Conservation (phyloP, 2,888 invertebrate species). For the Falcaria lacertinaria region DNA sequence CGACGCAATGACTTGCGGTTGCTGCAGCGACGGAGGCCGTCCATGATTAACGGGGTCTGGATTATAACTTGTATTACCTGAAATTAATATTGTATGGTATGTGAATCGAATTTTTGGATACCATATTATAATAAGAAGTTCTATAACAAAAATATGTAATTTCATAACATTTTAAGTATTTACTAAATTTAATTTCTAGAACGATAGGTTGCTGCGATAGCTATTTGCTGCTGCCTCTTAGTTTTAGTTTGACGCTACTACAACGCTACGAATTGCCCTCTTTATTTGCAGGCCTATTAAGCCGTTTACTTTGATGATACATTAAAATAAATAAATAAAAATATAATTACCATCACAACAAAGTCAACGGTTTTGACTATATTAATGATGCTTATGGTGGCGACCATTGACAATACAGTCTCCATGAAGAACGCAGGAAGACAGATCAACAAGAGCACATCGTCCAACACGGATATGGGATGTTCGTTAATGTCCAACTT, state of each 20-base stretch:
- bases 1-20: conserved; percentile 81
- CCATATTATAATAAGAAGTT: too few relatives aligned
- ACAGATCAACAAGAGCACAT: conserved; percentile 84
- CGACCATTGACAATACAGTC: conserved; percentile 83
- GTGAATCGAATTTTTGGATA: conserved; percentile 1
- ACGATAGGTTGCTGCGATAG: too few relatives aligned
- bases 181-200: too few relatives aligned
- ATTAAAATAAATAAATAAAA: not conserved
- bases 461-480: conserved; percentile 83
- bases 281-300: too few relatives aligned
- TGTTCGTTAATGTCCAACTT: conserved; percentile 83
- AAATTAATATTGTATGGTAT: conserved; percentile 11
- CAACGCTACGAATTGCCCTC: too few relatives aligned
- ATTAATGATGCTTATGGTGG: conserved; percentile 78
- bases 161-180: too few relatives aligned
- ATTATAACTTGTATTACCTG: conserved; percentile 85
- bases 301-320: too few relatives aligned
- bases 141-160: too few relatives aligned
- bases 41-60: conserved; percentile 87
- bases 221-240: too few relatives aligned
- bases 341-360: conserved; percentile 72
- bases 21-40: conserved; percentile 86
- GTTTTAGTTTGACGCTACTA: too few relatives aligned
- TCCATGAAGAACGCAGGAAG: conserved; percentile 86
- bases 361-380: conserved; percentile 74